A percentile compares a stretch with the other conserved stretches of the same genome.
Conservation (phyloP, 2,797 vertebrate species). For the Acropternis orthonyx region DNA sequence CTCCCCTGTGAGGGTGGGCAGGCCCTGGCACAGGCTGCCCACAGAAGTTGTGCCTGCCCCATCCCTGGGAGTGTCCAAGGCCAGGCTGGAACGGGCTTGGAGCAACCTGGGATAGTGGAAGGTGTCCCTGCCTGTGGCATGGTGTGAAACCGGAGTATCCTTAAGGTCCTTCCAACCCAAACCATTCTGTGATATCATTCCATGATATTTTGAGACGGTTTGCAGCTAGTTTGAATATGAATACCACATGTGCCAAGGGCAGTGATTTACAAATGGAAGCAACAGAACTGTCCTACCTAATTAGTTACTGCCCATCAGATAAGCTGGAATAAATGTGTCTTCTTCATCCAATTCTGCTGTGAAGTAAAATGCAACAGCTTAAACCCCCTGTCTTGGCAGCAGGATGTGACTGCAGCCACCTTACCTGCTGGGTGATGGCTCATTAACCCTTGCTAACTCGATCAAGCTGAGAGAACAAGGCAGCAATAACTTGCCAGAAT, state of each 20-base stretch:
- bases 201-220: not conserved
- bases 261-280: not conserved
- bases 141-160: rapidly evolving
- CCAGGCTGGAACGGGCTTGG: rapidly evolving
- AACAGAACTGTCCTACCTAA: not conserved
- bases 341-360: not conserved
- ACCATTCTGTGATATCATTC: not conserved
- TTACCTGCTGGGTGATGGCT: not conserved
- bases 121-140: not conserved
- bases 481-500: not conserved
- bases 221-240: not conserved
- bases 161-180: not conserved
- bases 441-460: not conserved
- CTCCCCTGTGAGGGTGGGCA: rapidly evolving
- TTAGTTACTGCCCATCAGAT: not conserved
- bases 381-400: not conserved
- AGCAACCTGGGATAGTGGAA: rapidly evolving
- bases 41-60: not conserved
- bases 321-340: not conserved
- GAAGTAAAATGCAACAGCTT: not conserved
- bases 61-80: not conserved
- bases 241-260: rapidly evolving
- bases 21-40: not conserved
- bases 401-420: not conserved
- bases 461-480: not conserved